Percentiles rank a stretch among this genome's conserved stretches.
Evolutionary conservation across 2,797 vertebrate species (phyloP).

Genomic region (Pseudochirops corinnae): DNA sequence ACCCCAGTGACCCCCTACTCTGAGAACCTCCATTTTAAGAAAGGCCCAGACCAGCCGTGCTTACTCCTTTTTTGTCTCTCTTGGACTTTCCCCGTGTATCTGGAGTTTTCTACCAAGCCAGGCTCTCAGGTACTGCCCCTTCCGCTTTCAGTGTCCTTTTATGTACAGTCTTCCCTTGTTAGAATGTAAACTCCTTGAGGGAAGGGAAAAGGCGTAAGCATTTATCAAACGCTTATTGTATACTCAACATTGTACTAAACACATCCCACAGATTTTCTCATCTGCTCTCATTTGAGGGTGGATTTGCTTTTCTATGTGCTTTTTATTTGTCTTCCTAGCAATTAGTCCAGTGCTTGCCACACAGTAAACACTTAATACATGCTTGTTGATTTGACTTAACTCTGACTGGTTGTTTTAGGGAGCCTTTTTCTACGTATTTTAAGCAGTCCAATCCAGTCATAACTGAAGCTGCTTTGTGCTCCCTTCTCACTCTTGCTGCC

Average conservation of each 20-base stretch:
- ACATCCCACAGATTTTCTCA: not conserved
- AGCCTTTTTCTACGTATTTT: not conserved
- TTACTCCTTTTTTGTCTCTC: not conserved
- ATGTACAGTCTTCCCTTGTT: not conserved
- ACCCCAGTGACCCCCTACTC: not conserved
- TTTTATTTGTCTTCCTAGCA: not conserved
- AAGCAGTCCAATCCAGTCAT: not conserved
- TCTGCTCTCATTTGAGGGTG: not conserved
- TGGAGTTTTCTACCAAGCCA: not conserved
- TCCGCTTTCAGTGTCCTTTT: not conserved
- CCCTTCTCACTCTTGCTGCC: not conserved
- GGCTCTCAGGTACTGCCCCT: not conserved
- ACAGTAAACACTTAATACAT: not conserved
- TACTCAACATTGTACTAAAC: not conserved
- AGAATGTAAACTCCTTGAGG: not conserved
- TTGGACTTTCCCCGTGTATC: not conserved
- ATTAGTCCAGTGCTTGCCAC: not conserved
- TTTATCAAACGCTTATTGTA: not conserved
- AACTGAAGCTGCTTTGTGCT: not conserved
- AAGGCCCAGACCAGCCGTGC: not conserved
- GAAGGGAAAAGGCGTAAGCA: not conserved
- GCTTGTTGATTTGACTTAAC: not conserved
- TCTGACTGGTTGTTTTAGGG: not conserved
- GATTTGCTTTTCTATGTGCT: not conserved
- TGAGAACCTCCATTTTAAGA: not conserved